A percentile compares a stretch with the other conserved stretches of the same genome.
Evolutionary conservation across 2,888 invertebrate species (phyloP).

Genomic region (Acronicta psi): DNA sequence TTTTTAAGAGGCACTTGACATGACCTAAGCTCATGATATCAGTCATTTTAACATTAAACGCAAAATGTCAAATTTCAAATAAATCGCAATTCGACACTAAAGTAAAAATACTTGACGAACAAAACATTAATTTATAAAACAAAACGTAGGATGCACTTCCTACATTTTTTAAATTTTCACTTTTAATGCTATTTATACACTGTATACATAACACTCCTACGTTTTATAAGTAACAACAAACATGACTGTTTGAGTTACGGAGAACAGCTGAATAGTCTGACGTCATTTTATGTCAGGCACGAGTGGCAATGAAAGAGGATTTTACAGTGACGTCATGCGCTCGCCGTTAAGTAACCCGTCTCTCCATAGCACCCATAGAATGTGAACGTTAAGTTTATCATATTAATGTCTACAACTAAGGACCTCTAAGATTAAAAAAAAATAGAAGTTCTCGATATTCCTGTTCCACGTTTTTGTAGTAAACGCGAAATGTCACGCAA

Average conservation of each 20-base stretch:
- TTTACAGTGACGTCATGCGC: slow-evolving; percentile 43
- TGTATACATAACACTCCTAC: background rate
- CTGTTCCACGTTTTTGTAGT: no score
- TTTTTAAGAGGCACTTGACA: no score
- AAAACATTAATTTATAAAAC: background rate
- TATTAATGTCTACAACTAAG: slow-evolving; percentile 16
- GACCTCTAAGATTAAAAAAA: slow-evolving; percentile 17
- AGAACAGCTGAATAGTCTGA: slow-evolving; percentile 49
- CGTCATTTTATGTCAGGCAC: slow-evolving; percentile 52
- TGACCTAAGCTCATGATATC: no score
- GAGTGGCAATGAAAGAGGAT: slow-evolving; percentile 49
- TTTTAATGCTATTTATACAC: background rate
- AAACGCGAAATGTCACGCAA: no score
- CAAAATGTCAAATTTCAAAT: no score
- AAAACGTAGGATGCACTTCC: no score
- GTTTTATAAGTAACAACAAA: slow-evolving; percentile 37
- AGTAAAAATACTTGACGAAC: no score
- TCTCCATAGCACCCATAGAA: slow-evolving; percentile 32
- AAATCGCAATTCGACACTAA: no score
- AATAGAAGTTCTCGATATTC: no score
- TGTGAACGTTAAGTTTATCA: slow-evolving; percentile 27
- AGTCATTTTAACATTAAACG: no score
- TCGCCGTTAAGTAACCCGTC: slow-evolving; percentile 39
- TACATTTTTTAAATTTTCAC: background rate
- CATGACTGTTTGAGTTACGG: slow-evolving; percentile 26